These are phyloP conservation scores for Notarius quadriscutis DNA, from an alignment of 2,113 vertebrate species.

Conservation along the genomic window DNA sequence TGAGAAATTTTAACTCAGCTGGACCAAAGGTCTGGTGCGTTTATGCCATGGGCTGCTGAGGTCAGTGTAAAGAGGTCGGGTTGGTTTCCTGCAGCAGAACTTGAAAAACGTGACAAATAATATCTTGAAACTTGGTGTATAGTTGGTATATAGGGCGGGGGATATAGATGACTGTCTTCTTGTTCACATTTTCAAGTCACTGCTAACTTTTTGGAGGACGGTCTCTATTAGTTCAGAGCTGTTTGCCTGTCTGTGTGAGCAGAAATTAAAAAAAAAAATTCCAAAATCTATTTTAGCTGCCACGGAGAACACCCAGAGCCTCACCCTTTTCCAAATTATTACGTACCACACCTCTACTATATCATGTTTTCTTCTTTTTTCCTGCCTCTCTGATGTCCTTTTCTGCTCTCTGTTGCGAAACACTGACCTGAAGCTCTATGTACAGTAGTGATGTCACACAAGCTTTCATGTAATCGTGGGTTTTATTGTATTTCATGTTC, in stretches of 20 bases:
- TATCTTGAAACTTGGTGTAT: no score
- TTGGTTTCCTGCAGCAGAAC: no score
- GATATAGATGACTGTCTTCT: no score
- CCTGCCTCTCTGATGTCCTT: slow-evolving; percentile 27
- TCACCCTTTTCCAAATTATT: slow-evolving; percentile 31
- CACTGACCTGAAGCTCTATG: not conserved
- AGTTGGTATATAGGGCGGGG: no score
- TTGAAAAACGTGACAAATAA: no score
- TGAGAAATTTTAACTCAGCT: no score
- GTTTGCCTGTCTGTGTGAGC: not conserved
- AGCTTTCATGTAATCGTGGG: not conserved
- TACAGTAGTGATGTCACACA: no score
- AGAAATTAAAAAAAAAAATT: not conserved
- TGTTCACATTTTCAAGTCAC: not conserved
- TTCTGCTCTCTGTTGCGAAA: slow-evolving; percentile 30
- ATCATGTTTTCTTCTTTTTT: not conserved
- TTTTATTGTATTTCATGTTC: not conserved
- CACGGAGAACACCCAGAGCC: not conserved
- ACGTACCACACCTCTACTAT: slow-evolving; percentile 4
- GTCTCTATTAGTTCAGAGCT: not conserved
- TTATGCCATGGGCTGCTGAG: no score
- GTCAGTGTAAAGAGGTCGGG: no score
- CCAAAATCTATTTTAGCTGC: not conserved
- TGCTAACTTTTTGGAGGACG: not conserved
- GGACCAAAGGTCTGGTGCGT: no score